phyloP scores from a whole-genome alignment of 2,113 vertebrate genomes.

The Petaurus breviceps region DNA sequence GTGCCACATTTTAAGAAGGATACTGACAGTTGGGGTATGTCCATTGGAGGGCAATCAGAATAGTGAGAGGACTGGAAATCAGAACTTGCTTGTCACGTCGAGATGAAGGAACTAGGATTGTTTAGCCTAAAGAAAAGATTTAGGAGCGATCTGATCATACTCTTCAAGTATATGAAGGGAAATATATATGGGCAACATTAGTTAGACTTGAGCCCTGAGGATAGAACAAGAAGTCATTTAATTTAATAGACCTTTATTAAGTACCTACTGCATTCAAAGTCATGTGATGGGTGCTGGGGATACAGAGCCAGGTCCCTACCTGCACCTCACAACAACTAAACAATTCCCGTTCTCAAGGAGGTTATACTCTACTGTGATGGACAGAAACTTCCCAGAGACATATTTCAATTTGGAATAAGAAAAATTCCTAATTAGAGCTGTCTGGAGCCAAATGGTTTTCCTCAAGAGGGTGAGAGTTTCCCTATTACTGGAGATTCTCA shows the following conservation, averaged over 20 bases:
- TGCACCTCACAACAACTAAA: background rate
- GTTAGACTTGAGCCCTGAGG: background rate
- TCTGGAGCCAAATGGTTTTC: background rate
- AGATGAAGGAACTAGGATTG: background rate
- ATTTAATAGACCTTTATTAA: background rate
- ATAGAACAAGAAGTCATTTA: background rate
- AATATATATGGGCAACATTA: background rate
- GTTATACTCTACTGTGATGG: background rate
- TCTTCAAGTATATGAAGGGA: background rate
- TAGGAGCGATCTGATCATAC: background rate
- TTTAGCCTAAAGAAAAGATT: background rate
- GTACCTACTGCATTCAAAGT: background rate
- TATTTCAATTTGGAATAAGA: background rate
- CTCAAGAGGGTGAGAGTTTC: background rate
- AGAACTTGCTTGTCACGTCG: background rate
- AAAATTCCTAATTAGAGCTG: background rate
- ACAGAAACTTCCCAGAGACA: background rate
- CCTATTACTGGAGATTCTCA: background rate
- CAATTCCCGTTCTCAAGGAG: background rate
- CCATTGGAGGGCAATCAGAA: background rate
- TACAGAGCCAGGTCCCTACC: background rate
- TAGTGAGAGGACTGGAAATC: background rate
- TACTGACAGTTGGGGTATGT: background rate
- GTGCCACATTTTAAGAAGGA: background rate
- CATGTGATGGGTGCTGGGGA: background rate